phyloP scores from a whole-genome alignment of 1,140 invertebrate genomes.

The Heliconius eleuchia region DNA sequence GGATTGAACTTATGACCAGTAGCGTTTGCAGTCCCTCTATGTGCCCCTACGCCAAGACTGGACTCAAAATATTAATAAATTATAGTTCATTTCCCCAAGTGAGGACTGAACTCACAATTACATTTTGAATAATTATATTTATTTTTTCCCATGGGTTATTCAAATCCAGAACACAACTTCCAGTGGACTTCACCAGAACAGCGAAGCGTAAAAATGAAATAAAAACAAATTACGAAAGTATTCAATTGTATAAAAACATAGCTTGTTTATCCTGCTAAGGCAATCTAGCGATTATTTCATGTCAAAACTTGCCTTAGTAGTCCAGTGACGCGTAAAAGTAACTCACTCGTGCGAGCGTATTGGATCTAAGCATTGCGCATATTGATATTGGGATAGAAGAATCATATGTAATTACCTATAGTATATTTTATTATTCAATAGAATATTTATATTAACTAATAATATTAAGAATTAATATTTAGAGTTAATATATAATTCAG shows the following conservation, averaged over 20 bases:
- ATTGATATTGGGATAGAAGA: slow-evolving; percentile 26
- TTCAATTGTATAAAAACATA: slow-evolving; percentile 27
- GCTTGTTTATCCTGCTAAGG: slow-evolving; percentile 23
- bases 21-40: too few species aligned
- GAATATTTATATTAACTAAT: too few species aligned
- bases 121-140: too few species aligned
- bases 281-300: slow-evolving; percentile 35
- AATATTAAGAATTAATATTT: too few species aligned
- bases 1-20: too few species aligned
- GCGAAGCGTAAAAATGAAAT: slow-evolving; percentile 4
- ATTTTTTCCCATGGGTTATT: not conserved
- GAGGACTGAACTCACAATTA: too few species aligned
- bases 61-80: too few species aligned
- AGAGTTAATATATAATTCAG: too few species aligned
- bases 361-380: slow-evolving; percentile 38
- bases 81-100: too few species aligned
- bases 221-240: slow-evolving; percentile 6
- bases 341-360: slow-evolving; percentile 34
- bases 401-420: slow-evolving; percentile 8
- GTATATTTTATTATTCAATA: not conserved
- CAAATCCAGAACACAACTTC: not conserved
- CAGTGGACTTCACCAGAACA: not conserved
- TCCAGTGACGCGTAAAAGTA: slow-evolving; percentile 34
- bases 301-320: slow-evolving; percentile 40
- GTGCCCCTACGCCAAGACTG: too few species aligned